Evolutionary conservation across 1,140 invertebrate species (phyloP).

Genomic region (Aethina tumida): DNA sequence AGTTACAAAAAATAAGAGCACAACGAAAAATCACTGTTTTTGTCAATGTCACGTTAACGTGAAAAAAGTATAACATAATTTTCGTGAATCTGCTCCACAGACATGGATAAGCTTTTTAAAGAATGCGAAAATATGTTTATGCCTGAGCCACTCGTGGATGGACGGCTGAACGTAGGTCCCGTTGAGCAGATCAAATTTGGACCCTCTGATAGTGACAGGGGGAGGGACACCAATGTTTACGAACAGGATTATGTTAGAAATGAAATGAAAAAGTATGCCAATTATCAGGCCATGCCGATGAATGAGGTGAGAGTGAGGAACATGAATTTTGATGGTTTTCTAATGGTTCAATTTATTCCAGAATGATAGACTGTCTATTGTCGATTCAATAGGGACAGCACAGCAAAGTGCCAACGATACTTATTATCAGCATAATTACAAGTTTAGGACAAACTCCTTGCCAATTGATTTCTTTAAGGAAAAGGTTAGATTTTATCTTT

Average conservation of each 20-base stretch:
- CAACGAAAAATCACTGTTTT: too few relatives aligned
- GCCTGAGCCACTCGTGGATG: too few relatives aligned
- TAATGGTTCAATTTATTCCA: conserved; percentile 7
- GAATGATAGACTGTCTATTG: conserved; percentile 11
- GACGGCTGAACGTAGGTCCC: too few relatives aligned
- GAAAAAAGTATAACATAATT: too few relatives aligned
- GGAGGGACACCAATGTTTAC: conserved; percentile 7
- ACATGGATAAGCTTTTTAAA: too few relatives aligned
- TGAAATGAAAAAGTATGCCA: conserved; percentile 16
- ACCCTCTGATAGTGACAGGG: conserved; percentile 11
- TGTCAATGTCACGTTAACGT: too few relatives aligned
- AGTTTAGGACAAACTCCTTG: conserved; percentile 13
- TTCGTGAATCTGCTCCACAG: too few relatives aligned
- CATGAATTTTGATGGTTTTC: neutral
- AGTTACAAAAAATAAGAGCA: too few relatives aligned
- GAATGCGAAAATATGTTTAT: too few relatives aligned
- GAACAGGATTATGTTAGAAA: conserved; percentile 18
- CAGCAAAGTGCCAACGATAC: conserved; percentile 9
- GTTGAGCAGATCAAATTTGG: too few relatives aligned
- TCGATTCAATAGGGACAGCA: conserved; percentile 8
- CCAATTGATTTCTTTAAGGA: conserved; percentile 21
- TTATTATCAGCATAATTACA: conserved; percentile 22
- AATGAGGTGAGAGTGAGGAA: conserved; percentile 6
- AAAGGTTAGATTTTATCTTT: conserved; percentile 9
- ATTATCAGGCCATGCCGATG: neutral